Percentiles rank a stretch among this genome's conserved stretches.
These are phyloP conservation scores for Micropterix aruncella DNA, from an alignment of 2,888 invertebrate species.

Conservation along the genomic window DNA sequence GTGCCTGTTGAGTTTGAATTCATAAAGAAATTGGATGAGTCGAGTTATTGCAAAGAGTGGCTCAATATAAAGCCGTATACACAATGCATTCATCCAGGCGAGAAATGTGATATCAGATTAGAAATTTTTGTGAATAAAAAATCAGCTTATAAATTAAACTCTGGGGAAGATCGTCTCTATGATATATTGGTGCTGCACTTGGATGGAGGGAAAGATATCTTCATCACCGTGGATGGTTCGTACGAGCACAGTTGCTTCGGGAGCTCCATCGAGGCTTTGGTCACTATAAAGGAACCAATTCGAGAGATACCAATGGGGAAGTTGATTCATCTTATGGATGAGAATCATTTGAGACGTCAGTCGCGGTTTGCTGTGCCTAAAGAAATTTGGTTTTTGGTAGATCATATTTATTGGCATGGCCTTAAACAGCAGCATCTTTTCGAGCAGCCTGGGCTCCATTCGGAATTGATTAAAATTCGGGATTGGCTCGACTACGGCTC, in stretches of 20 bases:
- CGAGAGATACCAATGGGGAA: slow-evolving; percentile 59
- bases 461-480: slow-evolving; percentile 71
- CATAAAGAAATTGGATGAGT: slow-evolving; percentile 79
- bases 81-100: slow-evolving; percentile 49
- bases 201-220: slow-evolving; percentile 93
- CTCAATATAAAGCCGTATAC: slow-evolving; percentile 70
- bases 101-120: slow-evolving; percentile 76
- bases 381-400: slow-evolving; percentile 84
- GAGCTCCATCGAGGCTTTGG: slow-evolving; percentile 76
- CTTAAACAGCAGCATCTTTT: slow-evolving; percentile 71
- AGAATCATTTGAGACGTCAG: slow-evolving; percentile 20
- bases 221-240: slow-evolving; percentile 77
- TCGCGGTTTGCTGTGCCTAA: slow-evolving; percentile 72
- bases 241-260: slow-evolving; percentile 91
- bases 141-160: slow-evolving; percentile 68
- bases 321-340: slow-evolving; percentile 55
- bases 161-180: slow-evolving; percentile 65
- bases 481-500: slow-evolving; percentile 85
- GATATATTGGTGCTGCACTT: slow-evolving; percentile 93
- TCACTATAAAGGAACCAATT: slow-evolving; percentile 71
- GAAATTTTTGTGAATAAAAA: slow-evolving; percentile 76
- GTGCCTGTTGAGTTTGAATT: slow-evolving; percentile 88
- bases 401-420: slow-evolving; percentile 78
- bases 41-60: slow-evolving; percentile 86
- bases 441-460: slow-evolving; percentile 67